Conservation (phyloP, 2,888 invertebrate species). For the Gisinianus flammeolus region DNA sequence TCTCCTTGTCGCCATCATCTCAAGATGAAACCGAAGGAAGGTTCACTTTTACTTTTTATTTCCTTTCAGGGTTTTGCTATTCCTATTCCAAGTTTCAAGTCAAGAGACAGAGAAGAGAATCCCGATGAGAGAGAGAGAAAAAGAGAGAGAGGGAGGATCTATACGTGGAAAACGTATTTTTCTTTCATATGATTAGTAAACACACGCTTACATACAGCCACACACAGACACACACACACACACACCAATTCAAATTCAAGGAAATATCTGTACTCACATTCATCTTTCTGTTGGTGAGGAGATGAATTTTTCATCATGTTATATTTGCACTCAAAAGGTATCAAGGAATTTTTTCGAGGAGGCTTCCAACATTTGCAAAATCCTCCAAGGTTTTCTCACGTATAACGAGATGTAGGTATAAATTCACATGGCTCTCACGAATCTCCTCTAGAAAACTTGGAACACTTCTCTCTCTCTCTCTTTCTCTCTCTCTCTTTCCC, state of each 20-base stretch:
- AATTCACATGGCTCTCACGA: conserved; percentile 8
- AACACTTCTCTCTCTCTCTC: conserved; percentile 3
- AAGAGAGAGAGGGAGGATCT: background rate
- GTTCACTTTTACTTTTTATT: background rate
- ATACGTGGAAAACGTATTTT: too few species aligned
- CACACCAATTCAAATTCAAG: background rate
- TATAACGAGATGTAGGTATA: background rate
- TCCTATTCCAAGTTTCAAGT: too few species aligned
- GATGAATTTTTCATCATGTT: conserved; percentile 23
- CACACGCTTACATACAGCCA: background rate
- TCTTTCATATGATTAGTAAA: background rate
- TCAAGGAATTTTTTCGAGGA: background rate
- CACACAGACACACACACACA: background rate
- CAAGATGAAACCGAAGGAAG: too few species aligned
- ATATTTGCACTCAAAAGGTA: conserved; percentile 22
- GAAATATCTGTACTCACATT: background rate
- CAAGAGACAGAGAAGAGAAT: too few species aligned
- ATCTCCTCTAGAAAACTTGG: too few species aligned
- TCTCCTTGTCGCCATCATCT: too few species aligned
- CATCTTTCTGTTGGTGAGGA: background rate
- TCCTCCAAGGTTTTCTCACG: background rate
- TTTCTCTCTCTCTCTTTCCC: background rate
- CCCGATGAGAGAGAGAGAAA: background rate
- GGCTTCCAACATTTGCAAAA: conserved; percentile 9
- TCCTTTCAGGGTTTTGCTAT: too few species aligned